phyloP scores from a whole-genome alignment of 1,140 invertebrate species.

The Holcopasites calliopsidis region DNA sequence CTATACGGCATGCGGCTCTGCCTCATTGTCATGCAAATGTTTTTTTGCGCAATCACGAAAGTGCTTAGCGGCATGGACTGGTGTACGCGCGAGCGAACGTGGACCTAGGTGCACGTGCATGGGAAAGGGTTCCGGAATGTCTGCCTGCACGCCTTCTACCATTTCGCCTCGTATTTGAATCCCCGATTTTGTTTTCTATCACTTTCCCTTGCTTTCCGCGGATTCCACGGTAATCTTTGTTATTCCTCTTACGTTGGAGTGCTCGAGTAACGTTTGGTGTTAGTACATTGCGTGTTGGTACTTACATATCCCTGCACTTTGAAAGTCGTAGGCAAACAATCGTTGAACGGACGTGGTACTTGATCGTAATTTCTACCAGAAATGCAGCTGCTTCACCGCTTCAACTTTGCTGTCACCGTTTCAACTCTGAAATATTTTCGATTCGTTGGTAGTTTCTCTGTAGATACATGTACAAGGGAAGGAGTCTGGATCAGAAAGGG shows the following conservation, averaged over 20 bases:
- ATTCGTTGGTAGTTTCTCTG: too few relatives aligned
- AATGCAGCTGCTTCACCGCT: neutral
- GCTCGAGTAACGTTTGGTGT: too few relatives aligned
- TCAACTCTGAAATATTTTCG: too few relatives aligned
- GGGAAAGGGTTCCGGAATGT: conserved; percentile 40
- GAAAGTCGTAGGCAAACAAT: neutral
- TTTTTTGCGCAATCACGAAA: conserved; percentile 43
- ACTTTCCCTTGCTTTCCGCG: neutral
- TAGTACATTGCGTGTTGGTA: too few relatives aligned
- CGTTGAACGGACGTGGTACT: neutral
- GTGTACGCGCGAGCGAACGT: too few relatives aligned
- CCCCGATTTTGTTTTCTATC: neutral
- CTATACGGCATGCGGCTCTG: conserved; percentile 2
- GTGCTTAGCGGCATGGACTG: neutral
- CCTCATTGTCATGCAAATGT: conserved; percentile 56
- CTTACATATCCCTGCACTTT: too few relatives aligned
- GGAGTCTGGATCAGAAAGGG: too few relatives aligned
- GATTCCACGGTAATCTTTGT: too few relatives aligned
- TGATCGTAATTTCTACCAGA: neutral
- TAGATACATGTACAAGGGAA: too few relatives aligned
- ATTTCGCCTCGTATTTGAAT: conserved; percentile 33
- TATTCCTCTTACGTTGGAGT: too few relatives aligned
- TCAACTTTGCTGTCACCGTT: neutral
- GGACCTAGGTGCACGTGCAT: conserved; percentile 35
- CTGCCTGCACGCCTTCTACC: conserved; percentile 21